These are phyloP conservation scores for Gorsachius magnificus DNA, from an alignment of 2,797 vertebrate species.

Conservation along the genomic window DNA sequence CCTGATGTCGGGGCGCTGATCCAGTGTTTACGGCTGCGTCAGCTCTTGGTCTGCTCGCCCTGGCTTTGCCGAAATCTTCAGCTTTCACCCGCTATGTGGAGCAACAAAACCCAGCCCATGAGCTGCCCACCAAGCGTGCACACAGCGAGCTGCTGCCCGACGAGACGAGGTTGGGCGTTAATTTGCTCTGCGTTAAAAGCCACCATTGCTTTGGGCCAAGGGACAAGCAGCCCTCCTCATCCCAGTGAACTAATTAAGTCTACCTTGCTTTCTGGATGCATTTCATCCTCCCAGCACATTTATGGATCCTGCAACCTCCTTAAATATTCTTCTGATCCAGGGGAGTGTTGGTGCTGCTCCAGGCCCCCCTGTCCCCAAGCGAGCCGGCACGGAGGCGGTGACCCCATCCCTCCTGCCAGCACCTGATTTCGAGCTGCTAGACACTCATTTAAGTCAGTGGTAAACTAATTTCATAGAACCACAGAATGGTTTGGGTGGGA, in stretches of 20 bases:
- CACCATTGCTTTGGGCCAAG: not conserved
- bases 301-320: not conserved
- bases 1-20: rapidly evolving
- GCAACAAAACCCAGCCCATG: not conserved
- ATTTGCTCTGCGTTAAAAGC: not conserved
- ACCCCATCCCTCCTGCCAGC: not conserved
- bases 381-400: not conserved
- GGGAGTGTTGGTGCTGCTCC: not conserved
- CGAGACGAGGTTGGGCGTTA: rapidly evolving
- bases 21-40: not conserved
- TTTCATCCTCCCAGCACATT: not conserved
- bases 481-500: no score
- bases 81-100: rapidly evolving
- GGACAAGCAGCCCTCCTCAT: not conserved
- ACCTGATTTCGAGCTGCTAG: no score
- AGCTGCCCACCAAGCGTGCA: rapidly evolving
- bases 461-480: not conserved
- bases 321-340: not conserved
- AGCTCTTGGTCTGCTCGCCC: not conserved
- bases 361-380: not conserved
- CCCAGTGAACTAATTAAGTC: not conserved
- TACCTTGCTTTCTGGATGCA: not conserved
- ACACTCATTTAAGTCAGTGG: not conserved
- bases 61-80: not conserved
- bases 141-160: not conserved